Conservation (phyloP, 2,113 vertebrate genomes). For the Enhydra lutris region DNA sequence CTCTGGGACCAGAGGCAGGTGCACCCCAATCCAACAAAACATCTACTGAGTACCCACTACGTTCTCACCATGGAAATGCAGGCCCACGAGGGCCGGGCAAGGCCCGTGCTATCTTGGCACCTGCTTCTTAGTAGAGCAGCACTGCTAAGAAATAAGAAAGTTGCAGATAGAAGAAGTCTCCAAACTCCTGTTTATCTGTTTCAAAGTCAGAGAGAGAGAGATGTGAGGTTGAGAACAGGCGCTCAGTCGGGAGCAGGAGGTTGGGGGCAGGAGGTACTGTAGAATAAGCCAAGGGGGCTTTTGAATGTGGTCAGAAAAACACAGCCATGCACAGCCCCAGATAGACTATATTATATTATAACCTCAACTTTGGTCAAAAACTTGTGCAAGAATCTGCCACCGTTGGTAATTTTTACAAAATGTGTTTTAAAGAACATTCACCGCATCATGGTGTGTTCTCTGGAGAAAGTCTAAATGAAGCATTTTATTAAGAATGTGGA, state of each 20-base stretch:
- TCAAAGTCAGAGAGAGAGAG: neutral
- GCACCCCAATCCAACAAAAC: neutral
- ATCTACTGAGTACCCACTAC: neutral
- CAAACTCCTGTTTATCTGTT: neutral
- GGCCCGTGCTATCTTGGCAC: accelerated
- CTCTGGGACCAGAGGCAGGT: neutral
- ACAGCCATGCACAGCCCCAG: neutral
- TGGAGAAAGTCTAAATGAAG: neutral
- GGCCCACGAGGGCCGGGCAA: neutral
- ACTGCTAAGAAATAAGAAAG: neutral
- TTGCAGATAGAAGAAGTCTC: neutral
- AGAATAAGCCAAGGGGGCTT: neutral
- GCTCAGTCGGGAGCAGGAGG: neutral
- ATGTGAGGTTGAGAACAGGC: neutral
- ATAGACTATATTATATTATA: neutral
- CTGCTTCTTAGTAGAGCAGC: neutral
- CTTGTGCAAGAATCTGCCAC: neutral
- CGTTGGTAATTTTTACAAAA: neutral
- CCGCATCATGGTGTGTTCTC: neutral
- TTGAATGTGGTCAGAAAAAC: neutral
- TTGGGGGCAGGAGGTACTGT: too few relatives aligned
- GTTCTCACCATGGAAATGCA: neutral
- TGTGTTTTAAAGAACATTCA: neutral
- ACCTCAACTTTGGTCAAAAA: neutral
- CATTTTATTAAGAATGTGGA: slow-evolving; percentile 11